A percentile compares a stretch with the other conserved stretches of the same genome.
Conservation (phyloP, 2,113 vertebrate species). For the Hemicordylus capensis region DNA sequence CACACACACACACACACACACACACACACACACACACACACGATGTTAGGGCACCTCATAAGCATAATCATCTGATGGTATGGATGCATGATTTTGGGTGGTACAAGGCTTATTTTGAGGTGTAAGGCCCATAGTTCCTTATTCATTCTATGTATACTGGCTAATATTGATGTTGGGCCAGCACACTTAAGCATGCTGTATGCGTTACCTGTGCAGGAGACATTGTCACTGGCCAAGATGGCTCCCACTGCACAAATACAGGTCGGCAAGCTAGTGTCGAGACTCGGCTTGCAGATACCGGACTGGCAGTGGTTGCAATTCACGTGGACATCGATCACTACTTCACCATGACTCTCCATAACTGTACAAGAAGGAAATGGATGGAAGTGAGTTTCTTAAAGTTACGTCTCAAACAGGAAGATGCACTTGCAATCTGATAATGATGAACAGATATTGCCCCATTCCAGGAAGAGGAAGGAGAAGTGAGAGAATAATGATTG, state of each 20-base stretch:
- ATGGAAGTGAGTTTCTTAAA: not conserved
- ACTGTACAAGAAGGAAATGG: slow-evolving; percentile 69
- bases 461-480: not conserved
- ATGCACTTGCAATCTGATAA: not conserved
- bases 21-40: too few species aligned
- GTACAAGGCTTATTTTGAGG: too few species aligned
- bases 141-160: too few species aligned
- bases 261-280: slow-evolving; percentile 76
- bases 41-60: too few species aligned
- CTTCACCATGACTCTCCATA: slow-evolving; percentile 89
- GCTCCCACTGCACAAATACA: slow-evolving; percentile 85
- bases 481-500: not conserved
- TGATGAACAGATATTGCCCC: not conserved
- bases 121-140: too few species aligned
- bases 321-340: slow-evolving; percentile 84
- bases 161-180: too few species aligned
- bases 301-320: slow-evolving; percentile 91
- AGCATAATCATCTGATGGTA: too few species aligned
- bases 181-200: slow-evolving; percentile 16
- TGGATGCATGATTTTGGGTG: too few species aligned
- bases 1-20: too few species aligned
- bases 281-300: slow-evolving; percentile 84
- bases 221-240: slow-evolving; percentile 82
- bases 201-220: slow-evolving; percentile 82
- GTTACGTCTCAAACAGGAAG: not conserved